phyloP scores from a whole-genome alignment of 2,888 invertebrate genomes.

The Hetaerina titia region DNA sequence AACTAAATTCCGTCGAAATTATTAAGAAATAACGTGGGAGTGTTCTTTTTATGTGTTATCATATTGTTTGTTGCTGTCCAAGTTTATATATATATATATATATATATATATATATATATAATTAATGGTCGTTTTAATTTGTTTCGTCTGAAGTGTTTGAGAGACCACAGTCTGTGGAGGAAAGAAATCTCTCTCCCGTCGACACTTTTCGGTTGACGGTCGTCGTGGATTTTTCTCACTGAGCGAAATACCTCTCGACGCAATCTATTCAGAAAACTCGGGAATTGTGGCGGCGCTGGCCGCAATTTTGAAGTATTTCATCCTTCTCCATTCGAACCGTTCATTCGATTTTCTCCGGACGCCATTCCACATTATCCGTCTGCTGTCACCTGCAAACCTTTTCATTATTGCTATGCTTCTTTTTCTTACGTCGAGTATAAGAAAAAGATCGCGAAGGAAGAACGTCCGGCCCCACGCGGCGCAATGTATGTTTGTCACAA shows the following conservation, averaged over 20 bases:
- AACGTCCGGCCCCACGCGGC: not conserved
- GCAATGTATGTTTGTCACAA: constrained; percentile 18
- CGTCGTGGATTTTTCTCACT: not conserved
- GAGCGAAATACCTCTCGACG: not conserved
- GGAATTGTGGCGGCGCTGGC: not conserved
- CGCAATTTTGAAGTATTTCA: not conserved
- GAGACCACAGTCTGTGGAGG: too few relatives aligned
- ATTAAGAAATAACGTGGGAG: too few relatives aligned
- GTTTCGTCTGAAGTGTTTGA: too few relatives aligned
- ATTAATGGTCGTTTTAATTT: too few relatives aligned
- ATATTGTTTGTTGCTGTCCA: too few relatives aligned
- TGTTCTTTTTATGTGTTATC: too few relatives aligned
- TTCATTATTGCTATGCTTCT: not conserved
- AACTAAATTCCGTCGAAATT: too few relatives aligned
- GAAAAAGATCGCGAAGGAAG: not conserved
- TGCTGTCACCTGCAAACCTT: constrained; percentile 16
- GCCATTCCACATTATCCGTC: not conserved
- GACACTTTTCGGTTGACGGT: not conserved
- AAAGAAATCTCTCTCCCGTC: not conserved
- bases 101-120: too few relatives aligned
- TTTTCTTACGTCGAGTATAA: not conserved
- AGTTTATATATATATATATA: too few relatives aligned
- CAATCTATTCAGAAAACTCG: not conserved
- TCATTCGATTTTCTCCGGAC: not conserved
- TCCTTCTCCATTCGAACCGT: not conserved